Conservation (phyloP, 2,113 vertebrate genomes). For the Callorhinus ursinus region DNA sequence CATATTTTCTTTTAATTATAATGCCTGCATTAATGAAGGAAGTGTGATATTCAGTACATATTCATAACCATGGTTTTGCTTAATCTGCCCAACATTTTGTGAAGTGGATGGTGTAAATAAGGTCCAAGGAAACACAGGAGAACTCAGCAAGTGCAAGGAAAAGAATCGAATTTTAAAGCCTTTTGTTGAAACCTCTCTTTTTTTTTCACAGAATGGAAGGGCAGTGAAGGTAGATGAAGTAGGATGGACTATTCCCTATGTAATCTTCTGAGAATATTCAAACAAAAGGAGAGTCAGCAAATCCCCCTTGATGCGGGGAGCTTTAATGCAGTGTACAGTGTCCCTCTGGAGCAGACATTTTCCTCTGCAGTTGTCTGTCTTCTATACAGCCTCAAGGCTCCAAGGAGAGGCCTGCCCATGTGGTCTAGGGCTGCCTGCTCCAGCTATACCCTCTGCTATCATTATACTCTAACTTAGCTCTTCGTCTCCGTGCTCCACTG, state of each 20-base stretch:
- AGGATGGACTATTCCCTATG: background rate
- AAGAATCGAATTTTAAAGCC: background rate
- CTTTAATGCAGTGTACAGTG: background rate
- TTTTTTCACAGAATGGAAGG: background rate
- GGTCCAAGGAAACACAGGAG: background rate
- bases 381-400: background rate
- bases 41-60: background rate
- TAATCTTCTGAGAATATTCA: background rate
- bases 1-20: background rate
- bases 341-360: background rate
- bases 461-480: background rate
- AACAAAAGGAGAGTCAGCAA: constrained; percentile 26
- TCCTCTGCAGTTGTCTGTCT: background rate
- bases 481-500: background rate
- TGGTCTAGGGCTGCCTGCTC: background rate
- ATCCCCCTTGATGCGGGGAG: background rate
- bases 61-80: background rate
- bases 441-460: background rate
- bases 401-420: background rate
- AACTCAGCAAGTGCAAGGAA: background rate
- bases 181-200: constrained; percentile 50
- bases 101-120: background rate
- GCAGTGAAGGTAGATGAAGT: background rate
- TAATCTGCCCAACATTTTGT: constrained; percentile 9
- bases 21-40: constrained; percentile 11